phyloP scores from a whole-genome alignment of 1,140 invertebrate species.

The Zaprionus vittiger region DNA sequence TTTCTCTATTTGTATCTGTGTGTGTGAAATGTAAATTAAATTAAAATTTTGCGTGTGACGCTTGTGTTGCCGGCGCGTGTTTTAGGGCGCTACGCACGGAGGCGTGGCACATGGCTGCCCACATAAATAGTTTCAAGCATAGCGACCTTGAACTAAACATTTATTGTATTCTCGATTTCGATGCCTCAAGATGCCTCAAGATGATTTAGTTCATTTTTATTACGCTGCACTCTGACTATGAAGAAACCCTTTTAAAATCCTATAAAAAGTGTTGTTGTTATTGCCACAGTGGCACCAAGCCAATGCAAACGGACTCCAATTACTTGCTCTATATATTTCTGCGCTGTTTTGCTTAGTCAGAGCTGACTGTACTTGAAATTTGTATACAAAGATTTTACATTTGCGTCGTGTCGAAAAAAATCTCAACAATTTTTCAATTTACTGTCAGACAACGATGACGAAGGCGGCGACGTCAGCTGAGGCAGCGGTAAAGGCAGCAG shows the following conservation, averaged over 20 bases:
- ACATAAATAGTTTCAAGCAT: constrained; percentile 57
- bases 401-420: constrained; percentile 39
- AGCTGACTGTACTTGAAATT: neutral
- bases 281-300: neutral
- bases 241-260: neutral
- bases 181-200: neutral
- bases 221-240: neutral
- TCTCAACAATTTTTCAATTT: constrained; percentile 78
- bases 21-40: constrained; percentile 73
- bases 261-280: neutral
- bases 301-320: neutral
- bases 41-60: constrained; percentile 78
- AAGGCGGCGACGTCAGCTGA: constrained; percentile 7
- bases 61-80: constrained; percentile 49
- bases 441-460: constrained; percentile 62
- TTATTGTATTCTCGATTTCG: constrained; percentile 39
- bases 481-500: constrained; percentile 14
- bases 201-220: neutral
- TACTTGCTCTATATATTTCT: neutral
- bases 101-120: constrained; percentile 24
- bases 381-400: constrained; percentile 35
- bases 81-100: constrained; percentile 11
- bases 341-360: neutral
- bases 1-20: neutral
- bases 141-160: constrained; percentile 71